Conservation (phyloP, 2,797 vertebrate species). For the Hydrocynus forskahlii region DNA sequence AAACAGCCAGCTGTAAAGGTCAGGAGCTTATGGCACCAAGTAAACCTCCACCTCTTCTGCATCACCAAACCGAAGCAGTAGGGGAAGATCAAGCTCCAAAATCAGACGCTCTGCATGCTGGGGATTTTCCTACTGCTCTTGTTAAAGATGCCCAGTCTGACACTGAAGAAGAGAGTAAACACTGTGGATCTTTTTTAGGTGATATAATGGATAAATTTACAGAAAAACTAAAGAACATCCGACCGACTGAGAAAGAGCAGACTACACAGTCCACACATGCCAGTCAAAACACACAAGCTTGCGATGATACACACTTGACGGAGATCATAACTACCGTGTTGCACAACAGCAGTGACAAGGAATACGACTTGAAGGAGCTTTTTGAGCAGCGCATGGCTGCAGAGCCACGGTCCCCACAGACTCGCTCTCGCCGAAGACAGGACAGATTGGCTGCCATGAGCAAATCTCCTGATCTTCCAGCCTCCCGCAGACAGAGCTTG, state of each 20-base stretch:
- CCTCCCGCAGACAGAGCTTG: constrained; percentile 82
- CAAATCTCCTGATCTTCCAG: constrained; percentile 79
- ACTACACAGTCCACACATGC: constrained; percentile 68
- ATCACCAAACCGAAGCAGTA: constrained; percentile 76
- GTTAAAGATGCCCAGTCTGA: neutral
- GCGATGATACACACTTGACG: constrained; percentile 81
- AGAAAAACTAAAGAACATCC: constrained; percentile 89
- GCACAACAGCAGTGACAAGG: constrained; percentile 82
- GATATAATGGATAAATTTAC: constrained; percentile 89
- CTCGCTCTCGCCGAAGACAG: constrained; percentile 85
- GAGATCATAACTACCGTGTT: constrained; percentile 90
- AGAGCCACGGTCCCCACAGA: constrained; percentile 87
- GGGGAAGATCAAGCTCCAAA: constrained; percentile 27
- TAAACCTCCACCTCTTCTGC: constrained; percentile 84
- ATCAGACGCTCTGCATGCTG: neutral
- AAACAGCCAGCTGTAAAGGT: constrained; percentile 63
- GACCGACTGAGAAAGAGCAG: constrained; percentile 78
- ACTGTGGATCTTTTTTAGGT: constrained; percentile 7
- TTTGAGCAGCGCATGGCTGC: constrained; percentile 83
- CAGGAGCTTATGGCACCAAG: constrained; percentile 67
- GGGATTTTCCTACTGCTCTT: neutral
- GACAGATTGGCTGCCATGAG: constrained; percentile 82
- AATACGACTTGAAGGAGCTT: constrained; percentile 91
- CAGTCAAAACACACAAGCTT: constrained; percentile 73
- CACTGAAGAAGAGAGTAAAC: neutral